phyloP scores from a whole-genome alignment of 2,888 invertebrate genomes.

The Agrotis segetum region DNA sequence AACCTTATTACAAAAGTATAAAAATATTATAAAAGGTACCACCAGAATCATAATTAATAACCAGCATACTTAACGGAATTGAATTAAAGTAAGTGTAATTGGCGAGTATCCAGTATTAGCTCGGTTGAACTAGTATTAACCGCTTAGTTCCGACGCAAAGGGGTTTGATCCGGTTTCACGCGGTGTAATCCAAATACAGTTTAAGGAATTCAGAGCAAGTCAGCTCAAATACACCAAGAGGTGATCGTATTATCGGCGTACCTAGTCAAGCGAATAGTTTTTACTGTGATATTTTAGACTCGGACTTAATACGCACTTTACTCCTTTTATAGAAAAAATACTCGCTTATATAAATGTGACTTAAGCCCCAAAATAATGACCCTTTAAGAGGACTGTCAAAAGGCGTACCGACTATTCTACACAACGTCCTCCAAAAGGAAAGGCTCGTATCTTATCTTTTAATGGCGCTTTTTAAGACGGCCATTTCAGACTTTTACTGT shows the following conservation, averaged over 20 bases:
- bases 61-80: slow-evolving; percentile 11
- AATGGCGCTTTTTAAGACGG: slow-evolving; percentile 10
- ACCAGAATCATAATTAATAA: slow-evolving; percentile 8
- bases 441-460: slow-evolving; percentile 32
- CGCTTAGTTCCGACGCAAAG: slow-evolving; percentile 33
- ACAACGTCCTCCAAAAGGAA: not conserved
- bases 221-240: too few species aligned
- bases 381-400: not conserved
- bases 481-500: slow-evolving; percentile 14
- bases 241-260: not conserved
- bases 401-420: not conserved
- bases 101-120: slow-evolving; percentile 23
- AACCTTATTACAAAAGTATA: not conserved
- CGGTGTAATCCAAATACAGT: slow-evolving; percentile 36
- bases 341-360: not conserved
- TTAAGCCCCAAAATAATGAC: not conserved
- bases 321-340: not conserved
- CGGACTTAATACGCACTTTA: too few species aligned
- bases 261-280: not conserved
- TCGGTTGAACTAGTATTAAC: slow-evolving; percentile 44
- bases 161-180: slow-evolving; percentile 54
- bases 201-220: slow-evolving; percentile 6
- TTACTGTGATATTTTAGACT: not conserved
- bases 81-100: slow-evolving; percentile 30
- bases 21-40: not conserved